These are phyloP conservation scores for Corythornis vintsioides DNA, from an alignment of 2,113 vertebrate genomes.

Conservation along the genomic window DNA sequence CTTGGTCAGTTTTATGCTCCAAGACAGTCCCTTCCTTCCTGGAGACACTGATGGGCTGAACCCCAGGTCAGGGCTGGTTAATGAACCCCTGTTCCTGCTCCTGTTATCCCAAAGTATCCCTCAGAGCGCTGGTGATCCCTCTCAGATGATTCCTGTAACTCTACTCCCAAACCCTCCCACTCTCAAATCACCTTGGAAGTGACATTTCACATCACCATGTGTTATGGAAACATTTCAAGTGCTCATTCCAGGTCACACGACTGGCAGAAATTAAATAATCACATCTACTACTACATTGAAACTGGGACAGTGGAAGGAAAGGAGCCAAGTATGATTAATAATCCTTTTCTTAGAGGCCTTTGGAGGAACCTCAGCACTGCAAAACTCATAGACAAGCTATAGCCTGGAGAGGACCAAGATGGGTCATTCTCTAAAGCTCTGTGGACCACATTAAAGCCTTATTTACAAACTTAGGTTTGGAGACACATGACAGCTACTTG, in stretches of 20 bases:
- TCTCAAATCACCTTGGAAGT: not conserved
- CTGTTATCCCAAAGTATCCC: not conserved
- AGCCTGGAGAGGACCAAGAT: not conserved
- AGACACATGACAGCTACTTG: not conserved
- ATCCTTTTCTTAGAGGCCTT: not conserved
- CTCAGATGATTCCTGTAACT: not conserved
- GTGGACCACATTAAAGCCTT: not conserved
- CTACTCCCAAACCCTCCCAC: not conserved
- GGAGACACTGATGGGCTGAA: not conserved
- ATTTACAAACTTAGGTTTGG: not conserved
- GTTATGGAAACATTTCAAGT: accelerated
- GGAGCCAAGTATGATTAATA: not conserved
- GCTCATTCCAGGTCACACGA: not conserved
- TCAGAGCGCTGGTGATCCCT: not conserved
- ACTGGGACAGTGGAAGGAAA: not conserved
- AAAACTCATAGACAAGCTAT: not conserved
- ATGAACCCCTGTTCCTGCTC: not conserved
- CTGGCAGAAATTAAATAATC: not conserved
- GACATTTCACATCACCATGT: not conserved
- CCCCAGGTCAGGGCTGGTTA: not conserved
- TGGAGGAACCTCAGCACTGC: not conserved
- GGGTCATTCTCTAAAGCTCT: not conserved
- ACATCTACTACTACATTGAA: not conserved
- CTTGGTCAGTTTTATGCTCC: not conserved
- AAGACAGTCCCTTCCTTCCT: not conserved